Base-by-base conservation (phyloP, 2,113 vertebrate genomes). In the Anas platyrhynchos region DNA sequence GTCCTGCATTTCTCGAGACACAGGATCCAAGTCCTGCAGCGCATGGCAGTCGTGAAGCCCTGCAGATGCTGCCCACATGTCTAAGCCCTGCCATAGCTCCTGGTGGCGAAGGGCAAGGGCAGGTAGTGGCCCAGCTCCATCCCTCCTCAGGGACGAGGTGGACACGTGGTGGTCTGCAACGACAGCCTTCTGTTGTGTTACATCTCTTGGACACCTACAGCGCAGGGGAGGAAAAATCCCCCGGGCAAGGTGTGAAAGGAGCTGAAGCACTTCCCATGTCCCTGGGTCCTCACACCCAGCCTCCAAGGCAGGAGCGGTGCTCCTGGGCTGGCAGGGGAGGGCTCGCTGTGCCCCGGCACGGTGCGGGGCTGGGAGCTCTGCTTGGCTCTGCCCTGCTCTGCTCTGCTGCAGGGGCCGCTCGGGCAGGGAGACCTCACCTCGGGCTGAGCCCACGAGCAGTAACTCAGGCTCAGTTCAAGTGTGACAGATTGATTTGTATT, bases 391-490 rank as follows among this genome's bases (percentile, higher is more conserved):
- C 38, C 10, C 38, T 38, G 48, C 48, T 11, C 21, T 11, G 48
- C 48, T 23, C 21, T 50, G 48, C 48, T 9, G 11, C 11, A 34
- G 46, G 34, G 68, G n/a, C 44, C 23, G 20, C 10, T 50, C 7
- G 25, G 16, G 38, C 11, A 8, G 3, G 5, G 38, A 43, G 66
- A 41, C 26, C 20, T 16, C 0, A 0, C 11, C 36, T 50, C 32
- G 48, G 43, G 55, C 38, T 6, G 25, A 55, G 41, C 56, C 65
- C 0, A 0, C 15, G 36, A 34, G 6, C 75, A 4, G 31, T 50
- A 34, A 48, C 21, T 8, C 41, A 36, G 14, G 25, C 4, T 1
- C 12, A 3, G 31, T 61, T 91, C n/a, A 26, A 14, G 13, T 31
- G 4, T 32, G 54, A 48, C 66, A 71, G 48, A 79, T 56, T 43